Evolutionary conservation across 2,113 vertebrate species (phyloP), one percentile per base, ranked within the genome.

Genomic region (Zosterops lateralis): DNA sequence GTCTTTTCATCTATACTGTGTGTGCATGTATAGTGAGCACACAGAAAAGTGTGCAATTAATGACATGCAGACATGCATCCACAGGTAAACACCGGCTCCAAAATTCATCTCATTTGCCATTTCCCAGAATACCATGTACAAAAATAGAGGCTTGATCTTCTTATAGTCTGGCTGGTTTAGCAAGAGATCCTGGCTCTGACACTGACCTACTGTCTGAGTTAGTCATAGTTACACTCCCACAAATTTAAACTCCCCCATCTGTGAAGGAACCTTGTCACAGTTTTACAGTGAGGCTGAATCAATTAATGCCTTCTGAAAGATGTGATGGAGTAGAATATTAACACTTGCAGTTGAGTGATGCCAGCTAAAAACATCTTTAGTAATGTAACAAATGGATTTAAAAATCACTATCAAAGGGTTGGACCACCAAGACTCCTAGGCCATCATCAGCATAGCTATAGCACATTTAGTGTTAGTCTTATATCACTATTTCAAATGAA

Each of bases 151-250:
- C 20, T 90, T 94, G 73, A 76, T 84, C 80, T 92, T 71, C 79
- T 81, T 81, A 71, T 76, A 95, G 78, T 48, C 79, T 83, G 72
- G 36, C 83, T 91, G 75, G 72, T 86, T 95, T 88, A 91, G 75
- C 60, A 64, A 77, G 74, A 91, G 91, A 92, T 87, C 78, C 78
- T 80, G 93, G 40, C 72, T 90, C 79, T 95, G 91, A 77, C 94
- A 92, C 74, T 91, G 94, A 95, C 96, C 92, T 84, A 74, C 76
- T 72, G 83, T 87, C 92, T 95, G 87, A 89, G 78, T 95, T 95
- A 76, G 93, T 94, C 90, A 77, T 71, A 72, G 84, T 94, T 83
- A 60, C 91, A 89, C 93, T 88, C 94, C 93, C 68, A 95, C 91
- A 88, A 66, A 73, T 77, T 73, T 90, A 66, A 96, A 92, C 89